Evolutionary conservation across 2,797 vertebrate genomes (phyloP), one percentile per base, ranked within the genome.

Genomic region (Dryobates pubescens): DNA sequence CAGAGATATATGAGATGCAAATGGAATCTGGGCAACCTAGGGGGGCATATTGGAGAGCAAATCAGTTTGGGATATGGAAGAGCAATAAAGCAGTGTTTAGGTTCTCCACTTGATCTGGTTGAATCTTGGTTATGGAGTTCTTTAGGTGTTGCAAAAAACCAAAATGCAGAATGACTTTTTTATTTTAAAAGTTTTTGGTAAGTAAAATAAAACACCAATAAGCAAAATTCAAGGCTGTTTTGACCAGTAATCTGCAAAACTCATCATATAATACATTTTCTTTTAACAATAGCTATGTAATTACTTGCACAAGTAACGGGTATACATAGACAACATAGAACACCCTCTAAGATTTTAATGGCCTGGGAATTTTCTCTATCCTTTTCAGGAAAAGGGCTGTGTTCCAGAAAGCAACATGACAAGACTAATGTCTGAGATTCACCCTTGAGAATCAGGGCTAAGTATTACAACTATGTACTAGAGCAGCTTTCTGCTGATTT

Each of bases 21-120:
- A 89, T 6, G 6, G 76, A 29, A 85, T 85, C 47, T 56, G 88
- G 73, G 63, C 86, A 63, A 95, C 65, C 32, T 34, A 53, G 47
- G 9, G 53, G 10, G 17, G 20, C 63, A 45, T 59, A 63, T 26
- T 0, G 1, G 22, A 83, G 18, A 81, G 70, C 6, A 57, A 67
- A 82, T 32, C 29, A 80, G 29, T 53, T 47, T 78, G 69, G 20
- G 20, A 69, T 59, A 34, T 23, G 17, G 36, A 70, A 71, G n/a
- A 65, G 6, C 41, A 53, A 6, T 30, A 43, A 68, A 67, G 22
- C 57, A 73, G 16, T 8, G 0, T 41, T 47, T 43, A 58, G 56
- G 11, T 47, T 72, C 65, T 45, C 32, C 1, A 4, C 32, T 89
- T 82, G 20, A 26, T 69, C 62, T 77, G 79, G 36, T 41, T 83